Evolutionary conservation across 2,797 vertebrate genomes (phyloP).

Genomic region (Pseudotriccus pelzelni): DNA sequence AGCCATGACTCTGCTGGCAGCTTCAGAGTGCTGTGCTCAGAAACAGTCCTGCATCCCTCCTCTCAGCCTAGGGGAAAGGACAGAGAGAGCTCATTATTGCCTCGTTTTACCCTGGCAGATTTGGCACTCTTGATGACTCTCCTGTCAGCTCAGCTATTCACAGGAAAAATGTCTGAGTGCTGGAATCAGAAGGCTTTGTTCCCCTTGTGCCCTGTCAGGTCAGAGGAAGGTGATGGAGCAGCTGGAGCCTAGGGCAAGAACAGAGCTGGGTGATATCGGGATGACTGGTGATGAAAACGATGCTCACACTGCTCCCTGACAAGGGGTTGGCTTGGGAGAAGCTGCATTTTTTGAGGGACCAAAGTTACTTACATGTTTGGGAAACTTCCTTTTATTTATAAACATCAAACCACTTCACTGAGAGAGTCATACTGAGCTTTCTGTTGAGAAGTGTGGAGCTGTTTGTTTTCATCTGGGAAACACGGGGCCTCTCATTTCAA

Average conservation of each 20-base stretch:
- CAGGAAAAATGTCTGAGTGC: not conserved
- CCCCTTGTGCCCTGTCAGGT: not conserved
- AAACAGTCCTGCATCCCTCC: not conserved
- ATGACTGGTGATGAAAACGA: not conserved
- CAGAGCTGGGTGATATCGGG: not conserved
- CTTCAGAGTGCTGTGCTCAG: accelerated
- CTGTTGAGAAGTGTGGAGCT: not conserved
- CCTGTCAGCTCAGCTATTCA: not conserved
- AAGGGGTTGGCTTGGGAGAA: not conserved
- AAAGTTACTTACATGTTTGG: not conserved
- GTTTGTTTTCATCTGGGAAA: not conserved
- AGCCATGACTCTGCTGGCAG: not conserved
- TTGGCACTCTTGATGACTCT: not conserved
- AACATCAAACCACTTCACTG: not conserved
- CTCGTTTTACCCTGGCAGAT: not conserved
- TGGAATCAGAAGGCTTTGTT: not conserved
- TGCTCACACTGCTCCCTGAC: not conserved
- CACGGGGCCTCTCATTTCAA: not conserved
- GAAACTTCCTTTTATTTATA: not conserved
- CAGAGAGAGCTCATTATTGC: not conserved
- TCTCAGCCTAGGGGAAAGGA: not conserved
- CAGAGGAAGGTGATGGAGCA: not conserved
- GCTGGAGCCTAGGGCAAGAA: not conserved
- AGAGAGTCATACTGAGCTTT: not conserved
- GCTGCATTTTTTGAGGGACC: not conserved